Evolutionary conservation across 2,113 vertebrate species (phyloP).

Genomic region (Rhinichthys klamathensis): DNA sequence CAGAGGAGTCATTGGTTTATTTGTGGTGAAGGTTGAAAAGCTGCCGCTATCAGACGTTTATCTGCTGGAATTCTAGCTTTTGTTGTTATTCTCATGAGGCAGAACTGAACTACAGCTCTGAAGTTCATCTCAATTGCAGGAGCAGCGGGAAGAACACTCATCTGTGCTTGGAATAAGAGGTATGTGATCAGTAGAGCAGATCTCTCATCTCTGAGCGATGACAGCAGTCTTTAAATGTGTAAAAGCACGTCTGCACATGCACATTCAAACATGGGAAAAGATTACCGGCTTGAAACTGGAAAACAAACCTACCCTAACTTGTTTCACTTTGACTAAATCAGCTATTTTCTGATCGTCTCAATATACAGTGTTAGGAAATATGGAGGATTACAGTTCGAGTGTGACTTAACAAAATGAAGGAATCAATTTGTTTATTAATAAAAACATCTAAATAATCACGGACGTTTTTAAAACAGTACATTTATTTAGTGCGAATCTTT

Average conservation of each 20-base stretch:
- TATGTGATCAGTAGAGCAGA: conserved; percentile 11
- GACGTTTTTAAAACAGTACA: no score
- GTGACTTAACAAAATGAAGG: background rate
- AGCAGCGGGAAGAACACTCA: background rate
- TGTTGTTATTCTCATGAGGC: conserved; percentile 8
- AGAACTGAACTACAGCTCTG: background rate
- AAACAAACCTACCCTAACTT: background rate
- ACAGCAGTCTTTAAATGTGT: conserved; percentile 18
- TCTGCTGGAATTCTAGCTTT: background rate
- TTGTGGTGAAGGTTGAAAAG: background rate
- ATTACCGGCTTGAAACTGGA: background rate
- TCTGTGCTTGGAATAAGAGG: conserved; percentile 17
- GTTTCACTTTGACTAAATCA: conserved; percentile 3
- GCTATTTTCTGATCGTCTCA: background rate
- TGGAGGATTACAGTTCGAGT: background rate
- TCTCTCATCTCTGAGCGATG: background rate
- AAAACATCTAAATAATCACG: no score
- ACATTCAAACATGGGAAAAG: background rate
- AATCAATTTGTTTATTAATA: background rate
- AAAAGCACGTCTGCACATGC: background rate
- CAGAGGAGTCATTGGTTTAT: background rate
- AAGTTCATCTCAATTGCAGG: conserved; percentile 9
- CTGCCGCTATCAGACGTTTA: background rate
- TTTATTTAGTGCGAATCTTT: no score
- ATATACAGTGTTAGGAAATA: background rate